Base-by-base conservation (phyloP, 1,140 invertebrate genomes). In the Macrosteles quadrilineatus region DNA sequence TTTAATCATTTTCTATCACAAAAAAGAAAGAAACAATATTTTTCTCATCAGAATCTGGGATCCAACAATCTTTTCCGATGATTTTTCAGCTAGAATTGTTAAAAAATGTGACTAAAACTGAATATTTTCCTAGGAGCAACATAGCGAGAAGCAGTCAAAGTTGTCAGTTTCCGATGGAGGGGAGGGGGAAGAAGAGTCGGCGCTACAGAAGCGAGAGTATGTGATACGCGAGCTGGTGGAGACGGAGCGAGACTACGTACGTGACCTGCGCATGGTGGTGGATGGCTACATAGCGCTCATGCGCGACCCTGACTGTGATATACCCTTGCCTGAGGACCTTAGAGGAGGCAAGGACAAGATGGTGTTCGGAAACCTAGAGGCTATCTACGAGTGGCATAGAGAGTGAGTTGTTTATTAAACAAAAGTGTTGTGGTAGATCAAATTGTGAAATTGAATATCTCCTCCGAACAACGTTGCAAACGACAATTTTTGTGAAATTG, bases 341-440 rank as follows among this genome's bases (percentile, higher is more conserved):
- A 87, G 89, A 57, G 88, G 89, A 69, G 96, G 96, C 19, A 98
- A 98, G 77, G 94, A 97, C 77, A 96, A 98, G 81, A 97, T 99
- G 86, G 91, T 99, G 32, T 99, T 99, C 82, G 97, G 97, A 29
- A 99, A 99, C 81, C 91, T 99, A 75, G 94, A 98, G 81, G 92
- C 93, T 45, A 99, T 99, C 69, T 98, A 96, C 80, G 96, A 99
- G 79, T 99, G 96, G 93, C 98, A 99, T 81, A 88, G 92, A 87
- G 95, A 98, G 96, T 98, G 84, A 95, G 94, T 91, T 76, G 65
- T 32, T 36, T 36, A n/a, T n/a, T n/a, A n/a, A n/a, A n/a, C n/a
- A n/a, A n/a, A n/a, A n/a, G n/a, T n/a, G n/a, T n/a, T n/a, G 14
- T n/a, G n/a, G n/a, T n/a, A n/a, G n/a, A n/a, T n/a, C n/a, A n/a